Evolutionary conservation across 1,140 invertebrate species (phyloP), one percentile per base, ranked within the genome.

Genomic region (Amyelois transitella): DNA sequence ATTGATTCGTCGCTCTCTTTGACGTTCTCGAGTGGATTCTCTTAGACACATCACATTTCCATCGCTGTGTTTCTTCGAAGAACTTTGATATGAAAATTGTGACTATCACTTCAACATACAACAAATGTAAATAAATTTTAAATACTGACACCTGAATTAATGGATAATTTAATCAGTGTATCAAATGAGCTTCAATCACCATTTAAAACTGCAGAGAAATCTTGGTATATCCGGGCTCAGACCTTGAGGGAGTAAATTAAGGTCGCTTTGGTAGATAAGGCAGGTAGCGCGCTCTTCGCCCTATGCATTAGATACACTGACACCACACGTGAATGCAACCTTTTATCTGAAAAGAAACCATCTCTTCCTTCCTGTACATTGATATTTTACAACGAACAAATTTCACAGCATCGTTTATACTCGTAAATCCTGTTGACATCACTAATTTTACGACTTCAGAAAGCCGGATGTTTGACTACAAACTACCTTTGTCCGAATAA

Each of bases 1-100:
- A 88, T 86, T 86, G 81, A 88, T 84, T 81, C 68, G 70, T 69
- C 60, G 71, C 69, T 75, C 77, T 75, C 81, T 77, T 76, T 77
- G 75, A 75, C 68, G 69, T 71, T 81, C 77, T 77, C 71, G 81
- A 79, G 64, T 71, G 62, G 67, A 79, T 81, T 73, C 76, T 76
- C 71, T 71, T 67, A 63, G 69, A 72, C 68, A 62, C 59, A 60
- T 60, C 59, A 54, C 55, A 74, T 79, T 76, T 58, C 60, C 21
- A 19, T 45, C 18, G 10, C 12, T n/a, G 18, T 50, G 43, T 43
- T 51, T 45, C 18, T 52, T 44, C 32, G 24, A 48, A 28, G 8
- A 43, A 45, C 64, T 68, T 63, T 68, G 58, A 67, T 43, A 68
- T 71, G 61, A 62, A 63, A 65, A 68, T 70, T 47, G 43, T 43